phyloP scores from a whole-genome alignment of 2,888 invertebrate species.

The Steinernema carpocapsae region DNA sequence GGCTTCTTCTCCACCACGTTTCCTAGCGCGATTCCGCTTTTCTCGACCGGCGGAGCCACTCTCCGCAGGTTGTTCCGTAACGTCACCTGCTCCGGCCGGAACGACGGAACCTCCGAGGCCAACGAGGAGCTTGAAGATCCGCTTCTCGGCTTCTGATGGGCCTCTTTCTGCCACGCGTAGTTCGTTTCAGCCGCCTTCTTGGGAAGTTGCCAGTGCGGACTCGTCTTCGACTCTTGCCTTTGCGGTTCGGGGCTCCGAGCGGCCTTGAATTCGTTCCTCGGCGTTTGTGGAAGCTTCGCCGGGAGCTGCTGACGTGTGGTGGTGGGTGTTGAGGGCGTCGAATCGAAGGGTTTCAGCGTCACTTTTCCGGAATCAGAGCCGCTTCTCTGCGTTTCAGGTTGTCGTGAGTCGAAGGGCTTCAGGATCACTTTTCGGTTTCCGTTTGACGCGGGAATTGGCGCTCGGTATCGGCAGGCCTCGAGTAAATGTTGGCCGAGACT shows the following conservation, averaged over 20 bases:
- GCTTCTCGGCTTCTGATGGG: neutral
- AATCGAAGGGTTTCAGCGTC: no score
- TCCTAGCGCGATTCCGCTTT: slow-evolving; percentile 5
- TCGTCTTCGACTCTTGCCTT: no score
- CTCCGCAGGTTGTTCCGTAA: neutral
- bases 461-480: no score
- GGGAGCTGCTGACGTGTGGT: no score
- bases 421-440: neutral
- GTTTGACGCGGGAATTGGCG: neutral
- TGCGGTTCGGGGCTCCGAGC: no score
- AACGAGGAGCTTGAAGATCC: neutral
- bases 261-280: no score
- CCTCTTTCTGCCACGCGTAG: slow-evolving; percentile 13
- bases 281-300: no score
- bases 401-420: no score
- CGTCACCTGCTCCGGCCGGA: neutral
- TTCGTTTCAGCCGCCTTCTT: neutral
- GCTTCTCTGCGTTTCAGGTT: no score
- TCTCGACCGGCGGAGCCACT: slow-evolving; percentile 11
- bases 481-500: neutral
- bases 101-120: neutral
- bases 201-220: neutral
- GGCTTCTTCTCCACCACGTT: neutral
- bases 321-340: no score
- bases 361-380: no score